phyloP scores from a whole-genome alignment of 2,113 vertebrate genomes.

The Urocolius indicus region DNA sequence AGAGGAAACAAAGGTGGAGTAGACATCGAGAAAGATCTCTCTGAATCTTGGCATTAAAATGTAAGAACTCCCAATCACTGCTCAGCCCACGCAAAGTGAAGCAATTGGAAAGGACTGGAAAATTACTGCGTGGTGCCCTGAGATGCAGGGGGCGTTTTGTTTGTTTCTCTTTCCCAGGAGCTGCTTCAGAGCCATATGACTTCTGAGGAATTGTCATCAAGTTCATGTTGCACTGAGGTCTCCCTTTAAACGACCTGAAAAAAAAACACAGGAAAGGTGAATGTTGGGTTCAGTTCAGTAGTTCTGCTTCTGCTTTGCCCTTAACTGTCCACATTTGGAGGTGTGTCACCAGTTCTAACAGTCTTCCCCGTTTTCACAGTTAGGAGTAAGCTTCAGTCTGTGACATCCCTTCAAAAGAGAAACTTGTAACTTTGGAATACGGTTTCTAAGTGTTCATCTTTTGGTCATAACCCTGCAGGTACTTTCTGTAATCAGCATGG shows the following conservation, averaged over 20 bases:
- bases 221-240: neutral
- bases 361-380: neutral
- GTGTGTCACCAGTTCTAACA: neutral
- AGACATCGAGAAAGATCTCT: constrained; percentile 46
- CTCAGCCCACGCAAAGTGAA: constrained; percentile 39
- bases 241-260: neutral
- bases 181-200: neutral
- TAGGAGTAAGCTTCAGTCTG: neutral
- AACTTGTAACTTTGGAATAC: neutral
- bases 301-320: neutral
- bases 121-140: neutral
- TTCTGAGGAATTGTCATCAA: neutral
- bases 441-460: neutral
- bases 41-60: constrained; percentile 47
- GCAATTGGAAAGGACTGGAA: constrained; percentile 43
- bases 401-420: neutral
- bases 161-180: neutral
- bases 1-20: constrained; percentile 56
- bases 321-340: neutral
- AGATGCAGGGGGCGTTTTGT: neutral
- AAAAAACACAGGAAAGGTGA: neutral
- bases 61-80: constrained; percentile 8
- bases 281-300: rapidly evolving
- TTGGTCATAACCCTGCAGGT: neutral
- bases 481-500: neutral